Evolutionary conservation across 2,888 invertebrate genomes (phyloP), one percentile per base, ranked within the genome.

Genomic region (Temnothorax unifasciatus): DNA sequence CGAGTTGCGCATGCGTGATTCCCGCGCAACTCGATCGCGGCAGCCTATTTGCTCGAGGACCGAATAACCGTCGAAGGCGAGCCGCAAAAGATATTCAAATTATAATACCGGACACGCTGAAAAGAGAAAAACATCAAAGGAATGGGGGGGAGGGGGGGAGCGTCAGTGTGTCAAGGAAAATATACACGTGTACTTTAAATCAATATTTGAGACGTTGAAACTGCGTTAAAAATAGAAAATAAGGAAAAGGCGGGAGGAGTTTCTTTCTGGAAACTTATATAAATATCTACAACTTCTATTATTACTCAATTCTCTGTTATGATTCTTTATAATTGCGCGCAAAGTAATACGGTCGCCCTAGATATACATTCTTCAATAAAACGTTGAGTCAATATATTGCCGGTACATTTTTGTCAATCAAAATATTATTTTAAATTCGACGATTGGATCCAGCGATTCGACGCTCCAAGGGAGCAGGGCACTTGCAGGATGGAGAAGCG

Each of bases 1-100:
- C 54, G 38, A 21, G 1, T 11, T 15, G 88, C 91, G 91, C 91
- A 90, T 88, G 91, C 91, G 90, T 63, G 15, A 15, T 18, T 57
- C 21, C 34, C 44, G 69, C 11, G 57, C 41, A 41, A 41, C 54
- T 34, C n/a, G 57, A 50, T 76, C 44, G 38, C 77, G 5, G 3
- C 57, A 8, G 25, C 15, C 47, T 21, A 25, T n/a, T 50, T 41
- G 38, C 52, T 50, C 69, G 54, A 44, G 44, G 29, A 69, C 15
- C 69, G 29, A 29, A 29, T 29, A 29, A 29, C 34, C 34, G 44
- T 69, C 54, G 44, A 52, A 44, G 66, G 66, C 4, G 66, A 52
- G 4, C 52, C 3, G 29, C 21, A 8, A 21, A 25, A 13, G 34
- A 75, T 75, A 75, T 76, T 50, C 25, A 44, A 66, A 52, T 66